Percentiles rank a stretch among this genome's conserved stretches.
phyloP scores from a whole-genome alignment of 2,797 vertebrate genomes.

The Gobionotothen gibberifrons region DNA sequence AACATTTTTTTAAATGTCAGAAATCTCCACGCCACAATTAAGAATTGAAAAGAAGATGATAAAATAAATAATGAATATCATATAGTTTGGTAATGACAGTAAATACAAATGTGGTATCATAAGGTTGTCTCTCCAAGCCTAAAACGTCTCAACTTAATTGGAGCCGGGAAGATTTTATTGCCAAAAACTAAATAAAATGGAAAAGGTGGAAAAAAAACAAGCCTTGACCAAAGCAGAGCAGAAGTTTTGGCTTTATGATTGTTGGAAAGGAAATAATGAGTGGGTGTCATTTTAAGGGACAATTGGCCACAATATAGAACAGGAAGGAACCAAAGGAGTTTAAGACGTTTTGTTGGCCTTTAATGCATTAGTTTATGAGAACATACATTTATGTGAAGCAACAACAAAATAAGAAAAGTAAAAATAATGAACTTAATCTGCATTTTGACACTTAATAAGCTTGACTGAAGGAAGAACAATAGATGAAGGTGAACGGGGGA shows the following conservation, averaged over 20 bases:
- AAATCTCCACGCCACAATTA: not conserved
- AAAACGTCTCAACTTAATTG: not conserved
- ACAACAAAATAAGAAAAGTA: not conserved
- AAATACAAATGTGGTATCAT: not conserved
- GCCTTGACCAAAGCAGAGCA: not conserved
- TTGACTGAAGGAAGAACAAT: constrained; percentile 29
- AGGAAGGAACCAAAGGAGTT: constrained; percentile 9
- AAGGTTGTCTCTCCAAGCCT: not conserved
- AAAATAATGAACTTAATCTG: not conserved
- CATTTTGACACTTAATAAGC: constrained; percentile 29
- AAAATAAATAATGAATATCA: not conserved
- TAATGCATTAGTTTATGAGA: not conserved
- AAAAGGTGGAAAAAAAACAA: not conserved
- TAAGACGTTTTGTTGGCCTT: not conserved
- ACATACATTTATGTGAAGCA: not conserved
- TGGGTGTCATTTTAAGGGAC: constrained; percentile 8
- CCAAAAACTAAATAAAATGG: too few species aligned
- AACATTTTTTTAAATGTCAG: not conserved
- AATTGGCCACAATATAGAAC: constrained; percentile 10
- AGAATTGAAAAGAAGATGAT: not conserved
- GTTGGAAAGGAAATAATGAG: constrained; percentile 17
- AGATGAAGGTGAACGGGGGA: constrained; percentile 36
- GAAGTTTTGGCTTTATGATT: not conserved
- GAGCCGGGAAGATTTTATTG: not conserved
- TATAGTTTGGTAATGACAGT: too few species aligned